Evolutionary conservation across 2,113 vertebrate genomes (phyloP).

Genomic region (Pteronura brasiliensis): DNA sequence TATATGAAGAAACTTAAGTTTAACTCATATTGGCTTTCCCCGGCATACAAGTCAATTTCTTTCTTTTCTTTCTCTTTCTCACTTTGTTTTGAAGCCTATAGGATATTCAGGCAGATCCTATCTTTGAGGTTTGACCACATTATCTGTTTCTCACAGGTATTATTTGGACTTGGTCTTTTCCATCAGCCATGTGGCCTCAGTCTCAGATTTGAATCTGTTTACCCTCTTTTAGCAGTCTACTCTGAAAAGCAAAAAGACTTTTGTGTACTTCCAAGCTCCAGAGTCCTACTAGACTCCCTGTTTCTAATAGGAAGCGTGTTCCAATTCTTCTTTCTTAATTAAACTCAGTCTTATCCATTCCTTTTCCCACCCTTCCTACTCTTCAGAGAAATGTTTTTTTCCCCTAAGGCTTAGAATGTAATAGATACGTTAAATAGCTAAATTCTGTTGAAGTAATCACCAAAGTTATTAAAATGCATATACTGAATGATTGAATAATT

Average conservation of each 20-base stretch:
- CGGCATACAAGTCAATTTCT: not conserved
- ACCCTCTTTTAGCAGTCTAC: not conserved
- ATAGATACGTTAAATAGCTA: not conserved
- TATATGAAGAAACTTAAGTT: not conserved
- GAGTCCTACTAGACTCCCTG: not conserved
- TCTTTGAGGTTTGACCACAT: not conserved
- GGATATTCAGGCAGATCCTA: not conserved
- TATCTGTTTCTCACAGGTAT: not conserved
- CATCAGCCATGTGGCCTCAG: not conserved
- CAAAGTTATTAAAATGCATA: constrained; percentile 48
- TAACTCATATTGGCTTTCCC: not conserved
- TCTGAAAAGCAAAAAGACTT: not conserved
- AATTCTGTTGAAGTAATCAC: constrained; percentile 30
- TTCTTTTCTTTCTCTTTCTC: not conserved
- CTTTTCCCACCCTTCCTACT: not conserved
- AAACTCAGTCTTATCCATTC: not conserved
- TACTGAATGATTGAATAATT: constrained; percentile 44
- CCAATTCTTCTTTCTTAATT: not conserved
- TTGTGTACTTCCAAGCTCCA: not conserved
- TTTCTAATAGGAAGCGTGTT: not conserved
- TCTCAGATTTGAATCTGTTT: not conserved
- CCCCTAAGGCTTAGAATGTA: not conserved
- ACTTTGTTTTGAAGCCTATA: not conserved
- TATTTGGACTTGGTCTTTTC: not conserved
- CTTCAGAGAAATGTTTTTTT: not conserved